Percentiles rank a stretch among this genome's conserved stretches.
phyloP scores from a whole-genome alignment of 2,888 invertebrate species.

The Acanthosepion esculentum region DNA sequence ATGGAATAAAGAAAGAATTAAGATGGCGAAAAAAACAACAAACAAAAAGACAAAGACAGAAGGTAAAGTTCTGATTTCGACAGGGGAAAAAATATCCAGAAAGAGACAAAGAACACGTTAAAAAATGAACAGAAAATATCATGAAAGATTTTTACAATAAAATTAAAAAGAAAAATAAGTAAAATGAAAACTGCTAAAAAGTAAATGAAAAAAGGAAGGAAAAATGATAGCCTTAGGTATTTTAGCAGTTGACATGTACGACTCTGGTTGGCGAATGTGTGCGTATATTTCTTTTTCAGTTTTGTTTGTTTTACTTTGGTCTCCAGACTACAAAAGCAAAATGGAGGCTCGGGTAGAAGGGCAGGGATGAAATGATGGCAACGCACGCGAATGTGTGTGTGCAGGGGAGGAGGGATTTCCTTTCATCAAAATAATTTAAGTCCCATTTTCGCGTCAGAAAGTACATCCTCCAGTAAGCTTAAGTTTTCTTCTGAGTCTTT shows the following conservation, averaged over 20 bases:
- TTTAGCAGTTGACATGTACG: conserved; percentile 8
- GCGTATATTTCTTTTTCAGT: neutral
- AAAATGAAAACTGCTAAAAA: neutral
- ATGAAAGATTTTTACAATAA: neutral
- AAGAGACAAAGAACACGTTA: neutral
- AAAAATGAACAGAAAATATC: conserved; percentile 17
- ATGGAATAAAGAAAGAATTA: neutral
- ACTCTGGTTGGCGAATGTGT: neutral
- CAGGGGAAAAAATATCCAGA: neutral
- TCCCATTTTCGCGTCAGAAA: conserved; percentile 21
- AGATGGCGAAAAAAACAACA: neutral
- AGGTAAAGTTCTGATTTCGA: neutral
- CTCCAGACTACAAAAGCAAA: neutral
- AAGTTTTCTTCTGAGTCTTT: neutral
- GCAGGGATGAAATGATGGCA: neutral
- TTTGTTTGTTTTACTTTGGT: neutral
- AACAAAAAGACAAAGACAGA: neutral
- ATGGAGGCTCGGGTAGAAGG: neutral
- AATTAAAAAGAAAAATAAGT: neutral
- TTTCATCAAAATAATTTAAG: conserved; percentile 33
- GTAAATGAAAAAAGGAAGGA: neutral
- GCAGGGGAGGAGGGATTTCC: neutral
- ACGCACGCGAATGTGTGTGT: neutral
- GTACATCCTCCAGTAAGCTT: neutral
- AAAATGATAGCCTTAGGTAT: neutral